Percentiles rank a stretch among this genome's conserved stretches.
Conservation (phyloP, 2,113 vertebrate species). For the Eurystomus gularis region DNA sequence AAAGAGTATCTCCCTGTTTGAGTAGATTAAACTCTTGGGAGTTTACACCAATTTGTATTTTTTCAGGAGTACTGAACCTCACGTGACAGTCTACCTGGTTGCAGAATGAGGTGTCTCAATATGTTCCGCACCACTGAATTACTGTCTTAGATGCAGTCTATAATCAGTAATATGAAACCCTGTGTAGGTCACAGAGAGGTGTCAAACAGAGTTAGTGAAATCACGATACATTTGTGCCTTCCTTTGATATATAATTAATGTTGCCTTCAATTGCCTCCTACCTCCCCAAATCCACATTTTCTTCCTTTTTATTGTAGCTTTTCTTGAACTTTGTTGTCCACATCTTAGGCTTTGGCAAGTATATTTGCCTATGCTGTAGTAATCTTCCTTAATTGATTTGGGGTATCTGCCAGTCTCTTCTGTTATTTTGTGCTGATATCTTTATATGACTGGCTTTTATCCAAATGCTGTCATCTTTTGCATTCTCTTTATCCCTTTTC, state of each 20-base stretch:
- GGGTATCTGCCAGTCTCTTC: conserved; percentile 70
- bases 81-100: not conserved
- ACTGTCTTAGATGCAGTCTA: not conserved
- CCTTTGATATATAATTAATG: conserved; percentile 11
- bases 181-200: not conserved
- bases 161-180: not conserved
- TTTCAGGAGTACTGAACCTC: not conserved
- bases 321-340: conserved; percentile 37
- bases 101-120: not conserved
- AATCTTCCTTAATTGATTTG: conserved; percentile 75
- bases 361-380: conserved; percentile 44
- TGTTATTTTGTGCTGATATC: conserved; percentile 57
- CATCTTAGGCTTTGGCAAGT: conserved; percentile 53
- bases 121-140: not conserved
- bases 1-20: not conserved
- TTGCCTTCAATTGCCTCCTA: not conserved
- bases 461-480: conserved; percentile 53
- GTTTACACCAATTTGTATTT: not conserved
- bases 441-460: conserved; percentile 63
- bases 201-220: not conserved
- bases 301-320: not conserved
- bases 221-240: not conserved
- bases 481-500: conserved; percentile 49
- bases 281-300: conserved; percentile 22
- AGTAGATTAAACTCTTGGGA: not conserved